phyloP scores from a whole-genome alignment of 2,113 vertebrate species.

The Accipiter virgatus region DNA sequence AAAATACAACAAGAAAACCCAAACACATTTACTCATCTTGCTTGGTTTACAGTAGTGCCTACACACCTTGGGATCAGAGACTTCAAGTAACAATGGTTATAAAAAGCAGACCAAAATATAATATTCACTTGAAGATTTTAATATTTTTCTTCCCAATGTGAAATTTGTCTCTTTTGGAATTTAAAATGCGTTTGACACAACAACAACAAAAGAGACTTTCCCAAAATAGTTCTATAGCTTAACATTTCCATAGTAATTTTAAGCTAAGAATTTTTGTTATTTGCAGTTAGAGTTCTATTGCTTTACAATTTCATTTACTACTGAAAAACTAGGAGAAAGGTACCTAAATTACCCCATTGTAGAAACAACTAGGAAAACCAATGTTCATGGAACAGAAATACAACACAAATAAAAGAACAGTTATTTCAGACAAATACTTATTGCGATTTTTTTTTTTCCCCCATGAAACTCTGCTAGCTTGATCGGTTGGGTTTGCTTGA shows the following conservation, averaged over 20 bases:
- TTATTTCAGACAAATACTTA: background rate
- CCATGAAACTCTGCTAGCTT: background rate
- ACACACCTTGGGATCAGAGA: background rate
- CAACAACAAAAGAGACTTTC: background rate
- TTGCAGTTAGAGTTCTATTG: background rate
- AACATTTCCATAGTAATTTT: background rate
- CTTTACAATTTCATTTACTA: background rate
- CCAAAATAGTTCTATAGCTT: background rate
- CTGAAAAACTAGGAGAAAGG: background rate
- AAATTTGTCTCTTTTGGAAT: background rate
- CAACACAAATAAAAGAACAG: background rate
- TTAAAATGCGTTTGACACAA: background rate
- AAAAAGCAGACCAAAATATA: background rate
- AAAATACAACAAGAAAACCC: background rate
- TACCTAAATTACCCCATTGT: background rate
- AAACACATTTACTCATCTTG: background rate
- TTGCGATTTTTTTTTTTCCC: background rate
- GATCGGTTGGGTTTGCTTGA: background rate
- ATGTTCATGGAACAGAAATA: background rate
- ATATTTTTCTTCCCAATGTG: background rate
- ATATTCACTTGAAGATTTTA: background rate
- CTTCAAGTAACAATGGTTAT: background rate
- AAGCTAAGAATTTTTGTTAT: background rate
- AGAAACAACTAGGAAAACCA: background rate
- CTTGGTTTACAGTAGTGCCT: background rate